These are phyloP conservation scores for Brachynemurus nebulosus DNA, from an alignment of 2,888 invertebrate species.

Conservation along the genomic window DNA sequence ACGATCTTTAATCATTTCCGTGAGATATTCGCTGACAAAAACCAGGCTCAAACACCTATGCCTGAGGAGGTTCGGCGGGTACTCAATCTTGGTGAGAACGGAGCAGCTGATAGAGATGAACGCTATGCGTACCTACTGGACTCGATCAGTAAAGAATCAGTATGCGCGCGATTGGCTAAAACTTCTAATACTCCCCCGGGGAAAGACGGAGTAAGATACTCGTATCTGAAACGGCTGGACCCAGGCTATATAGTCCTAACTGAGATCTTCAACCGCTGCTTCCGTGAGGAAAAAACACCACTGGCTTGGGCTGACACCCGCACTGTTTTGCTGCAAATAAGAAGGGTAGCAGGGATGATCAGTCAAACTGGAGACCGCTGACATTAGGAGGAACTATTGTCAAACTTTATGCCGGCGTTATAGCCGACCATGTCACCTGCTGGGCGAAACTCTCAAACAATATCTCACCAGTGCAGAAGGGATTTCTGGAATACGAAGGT, in stretches of 20 bases:
- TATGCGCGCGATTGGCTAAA: neutral
- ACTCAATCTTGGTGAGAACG: neutral
- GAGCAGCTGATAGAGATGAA: neutral
- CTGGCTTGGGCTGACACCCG: conserved; percentile 4
- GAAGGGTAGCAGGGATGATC: conserved; percentile 14
- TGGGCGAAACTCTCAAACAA: conserved; percentile 14
- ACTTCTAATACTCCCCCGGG: neutral
- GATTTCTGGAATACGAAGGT: conserved; percentile 25
- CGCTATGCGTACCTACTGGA: neutral
- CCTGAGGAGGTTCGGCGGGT: neutral
- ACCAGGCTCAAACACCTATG: neutral
- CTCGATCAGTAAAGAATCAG: neutral
- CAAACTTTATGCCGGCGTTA: conserved; percentile 18
- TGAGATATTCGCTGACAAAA: neutral
- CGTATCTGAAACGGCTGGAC: neutral
- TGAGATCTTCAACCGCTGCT: conserved; percentile 3
- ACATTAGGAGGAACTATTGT: conserved; percentile 20
- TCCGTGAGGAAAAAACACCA: conserved; percentile 3
- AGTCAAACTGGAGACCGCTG: conserved; percentile 24
- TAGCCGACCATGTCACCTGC: conserved; percentile 17
- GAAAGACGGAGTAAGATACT: neutral
- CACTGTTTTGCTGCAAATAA: conserved; percentile 11
- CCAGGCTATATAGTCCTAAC: neutral
- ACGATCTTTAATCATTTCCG: neutral
- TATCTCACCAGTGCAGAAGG: conserved; percentile 24